Conservation (phyloP, 2,888 invertebrate genomes). For the Scaptomyza parva region DNA sequence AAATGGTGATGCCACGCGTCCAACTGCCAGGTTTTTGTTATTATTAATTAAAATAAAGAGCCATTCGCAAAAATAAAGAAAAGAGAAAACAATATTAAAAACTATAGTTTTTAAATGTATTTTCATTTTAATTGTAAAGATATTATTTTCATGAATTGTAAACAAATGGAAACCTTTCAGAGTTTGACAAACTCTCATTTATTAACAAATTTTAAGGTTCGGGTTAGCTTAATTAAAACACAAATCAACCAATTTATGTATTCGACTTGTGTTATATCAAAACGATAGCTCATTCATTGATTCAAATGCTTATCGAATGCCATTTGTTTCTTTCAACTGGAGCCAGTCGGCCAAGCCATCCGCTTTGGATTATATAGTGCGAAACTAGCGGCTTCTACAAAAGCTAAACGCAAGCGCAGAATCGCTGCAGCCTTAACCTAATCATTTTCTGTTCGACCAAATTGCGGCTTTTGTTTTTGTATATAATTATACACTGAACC, state of each 20-base stretch:
- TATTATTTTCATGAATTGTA: not conserved
- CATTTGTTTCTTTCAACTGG: conserved; percentile 18
- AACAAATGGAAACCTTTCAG: not conserved
- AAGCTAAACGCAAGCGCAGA: conserved; percentile 9
- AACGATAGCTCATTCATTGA: conserved; percentile 33
- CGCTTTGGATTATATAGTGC: conserved; percentile 41
- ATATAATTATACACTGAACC: too few species aligned
- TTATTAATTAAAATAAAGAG: too few species aligned
- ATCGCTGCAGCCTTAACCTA: conserved; percentile 19
- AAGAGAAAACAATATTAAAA: not conserved
- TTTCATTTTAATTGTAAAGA: not conserved
- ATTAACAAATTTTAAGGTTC: not conserved
- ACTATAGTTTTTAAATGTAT: not conserved
- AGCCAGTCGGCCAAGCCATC: conserved; percentile 4
- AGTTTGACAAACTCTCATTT: conserved; percentile 3
- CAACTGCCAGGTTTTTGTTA: too few species aligned
- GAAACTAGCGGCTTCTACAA: conserved; percentile 27
- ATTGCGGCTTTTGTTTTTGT: conserved; percentile 6
- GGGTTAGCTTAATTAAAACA: conserved; percentile 5
- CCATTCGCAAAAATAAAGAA: not conserved
- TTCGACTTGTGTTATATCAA: conserved; percentile 30
- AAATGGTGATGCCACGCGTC: too few species aligned
- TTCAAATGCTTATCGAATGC: conserved; percentile 24
- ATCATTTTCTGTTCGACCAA: conserved; percentile 36
- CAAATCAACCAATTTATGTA: conserved; percentile 16